These are phyloP conservation scores for Drosophila kambysellisi DNA, from an alignment of 2,888 invertebrate genomes.

Conservation along the genomic window DNA sequence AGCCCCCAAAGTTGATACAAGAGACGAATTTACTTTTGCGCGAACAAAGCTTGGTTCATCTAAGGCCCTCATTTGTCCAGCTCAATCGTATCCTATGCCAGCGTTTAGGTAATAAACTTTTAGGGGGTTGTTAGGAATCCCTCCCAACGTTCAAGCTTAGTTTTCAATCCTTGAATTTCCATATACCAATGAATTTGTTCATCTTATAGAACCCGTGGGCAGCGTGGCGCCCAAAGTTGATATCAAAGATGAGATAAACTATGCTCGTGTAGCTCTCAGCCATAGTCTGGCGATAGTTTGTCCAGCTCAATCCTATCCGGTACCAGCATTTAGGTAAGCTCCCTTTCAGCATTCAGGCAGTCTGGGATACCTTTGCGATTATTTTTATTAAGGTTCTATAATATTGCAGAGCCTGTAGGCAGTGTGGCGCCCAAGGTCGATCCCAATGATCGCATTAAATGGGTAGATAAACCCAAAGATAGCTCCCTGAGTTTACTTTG, in stretches of 20 bases:
- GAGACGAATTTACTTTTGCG: conserved; percentile 86
- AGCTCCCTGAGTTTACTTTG: conserved; percentile 89
- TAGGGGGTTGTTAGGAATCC: neutral
- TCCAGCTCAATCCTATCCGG: conserved; percentile 86
- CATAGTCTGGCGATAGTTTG: conserved; percentile 89
- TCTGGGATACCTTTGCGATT: neutral
- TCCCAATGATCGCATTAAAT: conserved; percentile 87
- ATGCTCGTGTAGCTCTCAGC: conserved; percentile 85
- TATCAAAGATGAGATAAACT: conserved; percentile 88
- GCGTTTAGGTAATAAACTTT: conserved; percentile 80
- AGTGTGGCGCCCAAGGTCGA: conserved; percentile 89
- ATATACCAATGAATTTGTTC: neutral
- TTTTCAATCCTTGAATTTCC: neutral
- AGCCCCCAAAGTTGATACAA: conserved; percentile 89
- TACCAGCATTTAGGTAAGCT: conserved; percentile 65
- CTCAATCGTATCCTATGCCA: conserved; percentile 86
- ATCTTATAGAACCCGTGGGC: conserved; percentile 85
- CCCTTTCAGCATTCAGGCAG: conserved; percentile 55
- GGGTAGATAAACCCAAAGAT: conserved; percentile 85
- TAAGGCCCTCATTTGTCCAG: conserved; percentile 90
- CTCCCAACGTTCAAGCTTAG: conserved; percentile 39
- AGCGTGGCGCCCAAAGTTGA: conserved; percentile 89
- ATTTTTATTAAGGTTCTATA: neutral
- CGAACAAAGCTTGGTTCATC: conserved; percentile 74
- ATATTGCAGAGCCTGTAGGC: conserved; percentile 88